These are phyloP conservation scores for Melangyna quadrimaculata DNA, from an alignment of 2,888 invertebrate genomes.

Conservation along the genomic window DNA sequence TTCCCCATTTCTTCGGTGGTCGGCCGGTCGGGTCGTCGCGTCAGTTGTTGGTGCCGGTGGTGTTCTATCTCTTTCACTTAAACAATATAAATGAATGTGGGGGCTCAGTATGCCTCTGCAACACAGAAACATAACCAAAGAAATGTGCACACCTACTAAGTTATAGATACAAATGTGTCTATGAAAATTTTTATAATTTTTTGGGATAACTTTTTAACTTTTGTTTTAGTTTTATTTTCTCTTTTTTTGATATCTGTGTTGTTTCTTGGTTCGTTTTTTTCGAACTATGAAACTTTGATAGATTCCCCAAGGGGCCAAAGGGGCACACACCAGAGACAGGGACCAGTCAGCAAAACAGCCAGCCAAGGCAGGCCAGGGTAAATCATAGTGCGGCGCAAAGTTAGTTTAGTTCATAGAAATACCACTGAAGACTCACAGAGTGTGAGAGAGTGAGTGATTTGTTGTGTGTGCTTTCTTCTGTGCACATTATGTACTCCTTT, in stretches of 20 bases:
- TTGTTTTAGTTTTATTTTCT: slow-evolving; percentile 50
- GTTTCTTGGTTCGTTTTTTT: slow-evolving; percentile 35
- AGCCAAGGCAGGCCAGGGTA: slow-evolving; percentile 46
- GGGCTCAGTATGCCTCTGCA: slow-evolving; percentile 55
- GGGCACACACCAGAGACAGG: slow-evolving; percentile 40
- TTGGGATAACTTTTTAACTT: slow-evolving; percentile 60
- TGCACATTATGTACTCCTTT: slow-evolving; percentile 79
- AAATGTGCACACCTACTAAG: slow-evolving; percentile 49
- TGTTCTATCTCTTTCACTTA: slow-evolving; percentile 39
- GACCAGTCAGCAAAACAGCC: slow-evolving; percentile 29
- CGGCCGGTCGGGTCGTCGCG: not conserved
- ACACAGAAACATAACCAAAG: slow-evolving; percentile 46
- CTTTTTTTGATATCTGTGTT: slow-evolving; percentile 36
- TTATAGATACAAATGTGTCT: slow-evolving; percentile 58
- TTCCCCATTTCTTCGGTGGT: slow-evolving; percentile 64
- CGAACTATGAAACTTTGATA: slow-evolving; percentile 59
- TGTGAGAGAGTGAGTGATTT: slow-evolving; percentile 71
- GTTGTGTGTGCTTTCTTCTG: slow-evolving; percentile 79
- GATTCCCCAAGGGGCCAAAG: slow-evolving; percentile 44
- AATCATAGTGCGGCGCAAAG: slow-evolving; percentile 64
- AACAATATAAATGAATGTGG: slow-evolving; percentile 17
- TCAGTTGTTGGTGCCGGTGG: not conserved
- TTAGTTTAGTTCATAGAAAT: slow-evolving; percentile 70
- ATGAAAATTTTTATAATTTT: slow-evolving; percentile 65
- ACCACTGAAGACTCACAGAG: slow-evolving; percentile 68